Percentiles rank a stretch among this genome's conserved stretches.
phyloP scores from a whole-genome alignment of 2,797 vertebrate species.

The Ambastaia sidthimunki region DNA sequence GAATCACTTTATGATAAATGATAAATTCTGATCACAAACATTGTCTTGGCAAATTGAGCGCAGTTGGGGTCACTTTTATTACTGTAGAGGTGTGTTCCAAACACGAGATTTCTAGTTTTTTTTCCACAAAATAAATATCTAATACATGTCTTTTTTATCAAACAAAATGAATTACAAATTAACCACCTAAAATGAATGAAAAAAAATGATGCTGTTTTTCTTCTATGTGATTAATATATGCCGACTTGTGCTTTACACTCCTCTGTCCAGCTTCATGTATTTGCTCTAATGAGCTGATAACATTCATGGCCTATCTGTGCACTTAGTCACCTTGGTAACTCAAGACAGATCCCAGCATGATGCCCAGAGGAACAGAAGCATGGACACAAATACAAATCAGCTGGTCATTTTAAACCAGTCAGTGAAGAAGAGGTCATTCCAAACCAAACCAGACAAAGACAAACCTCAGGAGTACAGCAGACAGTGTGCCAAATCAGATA shows the following conservation, averaged over 20 bases:
- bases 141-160: neutral
- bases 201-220: neutral
- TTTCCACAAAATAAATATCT: too few relatives aligned
- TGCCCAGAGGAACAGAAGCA: slow-evolving; percentile 19
- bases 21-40: neutral
- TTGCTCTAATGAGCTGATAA: slow-evolving; percentile 38
- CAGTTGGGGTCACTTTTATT: too few relatives aligned
- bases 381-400: slow-evolving; percentile 27
- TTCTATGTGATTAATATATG: neutral
- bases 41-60: too few relatives aligned
- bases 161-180: neutral
- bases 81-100: too few relatives aligned
- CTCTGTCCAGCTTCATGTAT: neutral
- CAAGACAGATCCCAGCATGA: slow-evolving; percentile 20
- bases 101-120: too few relatives aligned
- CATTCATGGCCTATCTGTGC: slow-evolving; percentile 36
- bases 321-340: slow-evolving; percentile 42
- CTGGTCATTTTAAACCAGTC: slow-evolving; percentile 9
- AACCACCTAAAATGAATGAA: neutral
- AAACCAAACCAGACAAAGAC: slow-evolving; percentile 20
- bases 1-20: neutral
- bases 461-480: neutral
- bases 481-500: neutral
- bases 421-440: slow-evolving; percentile 6
- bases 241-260: neutral